Conservation (phyloP, 2,888 invertebrate species). For the Erebia palarica region DNA sequence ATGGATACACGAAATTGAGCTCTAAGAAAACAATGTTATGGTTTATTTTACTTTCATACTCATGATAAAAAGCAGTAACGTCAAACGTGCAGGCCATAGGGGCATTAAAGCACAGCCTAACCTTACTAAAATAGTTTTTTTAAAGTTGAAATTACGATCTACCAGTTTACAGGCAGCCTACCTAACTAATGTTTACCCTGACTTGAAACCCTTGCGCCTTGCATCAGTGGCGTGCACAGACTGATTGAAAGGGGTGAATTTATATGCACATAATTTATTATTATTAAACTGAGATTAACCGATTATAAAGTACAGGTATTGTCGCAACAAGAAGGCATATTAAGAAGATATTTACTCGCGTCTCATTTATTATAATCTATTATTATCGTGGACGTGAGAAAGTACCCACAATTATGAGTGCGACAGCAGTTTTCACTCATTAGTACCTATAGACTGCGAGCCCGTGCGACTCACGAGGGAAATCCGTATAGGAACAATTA, state of each 20-base stretch:
- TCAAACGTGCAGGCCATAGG: too few species aligned
- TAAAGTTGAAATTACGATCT: too few species aligned
- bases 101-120: too few species aligned
- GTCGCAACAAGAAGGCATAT: slow-evolving; percentile 28
- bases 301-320: slow-evolving; percentile 21
- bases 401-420: slow-evolving; percentile 57
- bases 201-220: too few species aligned
- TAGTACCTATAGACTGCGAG: slow-evolving; percentile 41
- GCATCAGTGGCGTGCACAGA: not conserved
- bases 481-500: slow-evolving; percentile 34
- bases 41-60: too few species aligned
- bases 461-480: slow-evolving; percentile 52
- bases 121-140: too few species aligned
- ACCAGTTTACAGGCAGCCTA: too few species aligned
- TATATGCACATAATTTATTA: not conserved
- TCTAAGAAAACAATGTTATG: too few species aligned
- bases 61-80: too few species aligned
- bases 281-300: slow-evolving; percentile 11
- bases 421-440: slow-evolving; percentile 55
- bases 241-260: not conserved
- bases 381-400: slow-evolving; percentile 53
- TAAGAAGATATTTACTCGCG: slow-evolving; percentile 29
- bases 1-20: too few species aligned
- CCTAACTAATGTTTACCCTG: too few species aligned
- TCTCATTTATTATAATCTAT: slow-evolving; percentile 18